Percentiles rank a stretch among this genome's conserved stretches.
phyloP scores from a whole-genome alignment of 2,888 invertebrate genomes.

The Nomada goodeniana region DNA sequence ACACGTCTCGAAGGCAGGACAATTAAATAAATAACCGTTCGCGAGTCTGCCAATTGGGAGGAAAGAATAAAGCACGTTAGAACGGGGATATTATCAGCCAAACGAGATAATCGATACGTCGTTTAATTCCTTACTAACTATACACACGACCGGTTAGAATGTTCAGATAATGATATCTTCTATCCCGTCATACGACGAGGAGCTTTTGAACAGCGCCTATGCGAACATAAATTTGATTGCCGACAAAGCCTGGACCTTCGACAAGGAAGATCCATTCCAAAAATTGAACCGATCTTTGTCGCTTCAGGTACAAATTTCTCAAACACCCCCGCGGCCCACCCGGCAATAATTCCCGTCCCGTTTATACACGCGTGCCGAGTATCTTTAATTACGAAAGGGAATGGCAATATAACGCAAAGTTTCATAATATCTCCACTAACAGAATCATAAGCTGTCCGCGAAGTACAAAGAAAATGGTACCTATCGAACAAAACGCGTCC shows the following conservation, averaged over 20 bases:
- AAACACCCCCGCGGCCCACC: not conserved
- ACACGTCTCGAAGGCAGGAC: constrained; percentile 20
- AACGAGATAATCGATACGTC: not conserved
- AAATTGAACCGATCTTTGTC: constrained; percentile 79
- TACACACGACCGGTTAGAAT: constrained; percentile 68
- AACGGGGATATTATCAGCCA: not conserved
- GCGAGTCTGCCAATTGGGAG: constrained; percentile 8
- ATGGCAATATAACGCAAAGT: not conserved
- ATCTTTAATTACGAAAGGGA: not conserved
- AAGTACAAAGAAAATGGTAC: constrained; percentile 74
- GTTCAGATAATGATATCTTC: constrained; percentile 79
- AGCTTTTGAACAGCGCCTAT: constrained; percentile 79
- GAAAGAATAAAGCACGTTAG: not conserved
- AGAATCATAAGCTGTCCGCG: constrained; percentile 61
- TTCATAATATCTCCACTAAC: not conserved
- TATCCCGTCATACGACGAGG: constrained; percentile 77
- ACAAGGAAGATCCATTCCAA: constrained; percentile 77
- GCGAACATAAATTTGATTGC: constrained; percentile 81
- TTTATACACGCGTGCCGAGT: not conserved
- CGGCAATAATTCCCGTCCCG: too few relatives aligned
- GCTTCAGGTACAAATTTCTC: constrained; percentile 75
- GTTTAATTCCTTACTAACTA: constrained; percentile 32
- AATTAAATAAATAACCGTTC: constrained; percentile 34
- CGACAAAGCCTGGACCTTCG: constrained; percentile 78
- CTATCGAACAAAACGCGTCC: constrained; percentile 85